phyloP scores from a whole-genome alignment of 2,888 invertebrate species.

The Pterostichus madidus region DNA sequence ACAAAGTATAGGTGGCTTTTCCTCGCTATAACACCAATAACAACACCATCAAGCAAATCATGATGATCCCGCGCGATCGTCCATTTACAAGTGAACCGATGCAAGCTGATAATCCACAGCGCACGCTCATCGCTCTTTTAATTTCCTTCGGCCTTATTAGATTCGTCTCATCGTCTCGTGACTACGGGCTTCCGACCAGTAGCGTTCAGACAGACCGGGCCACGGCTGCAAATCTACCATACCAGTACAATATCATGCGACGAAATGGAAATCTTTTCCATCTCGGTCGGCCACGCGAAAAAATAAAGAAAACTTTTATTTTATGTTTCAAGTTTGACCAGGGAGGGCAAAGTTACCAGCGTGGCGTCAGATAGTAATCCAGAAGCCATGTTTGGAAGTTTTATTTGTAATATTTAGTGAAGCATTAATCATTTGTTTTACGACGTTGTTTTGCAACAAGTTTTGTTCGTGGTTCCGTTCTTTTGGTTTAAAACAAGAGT shows the following conservation, averaged over 20 bases:
- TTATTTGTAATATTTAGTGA: slow-evolving; percentile 67
- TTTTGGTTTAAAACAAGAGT: slow-evolving; percentile 34
- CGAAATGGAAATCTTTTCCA: slow-evolving; percentile 58
- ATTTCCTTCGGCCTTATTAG: slow-evolving; percentile 69
- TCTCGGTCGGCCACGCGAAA: slow-evolving; percentile 25
- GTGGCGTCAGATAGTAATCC: slow-evolving; percentile 50
- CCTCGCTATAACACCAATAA: slow-evolving; percentile 5
- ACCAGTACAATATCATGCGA: slow-evolving; percentile 41
- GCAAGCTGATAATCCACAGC: slow-evolving; percentile 67
- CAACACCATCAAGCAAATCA: slow-evolving; percentile 14
- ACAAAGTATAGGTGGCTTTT: neutral
- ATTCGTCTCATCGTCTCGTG: slow-evolving; percentile 68
- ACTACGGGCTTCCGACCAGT: slow-evolving; percentile 65
- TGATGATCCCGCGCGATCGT: neutral
- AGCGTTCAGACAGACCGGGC: slow-evolving; percentile 64
- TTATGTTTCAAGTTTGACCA: slow-evolving; percentile 65
- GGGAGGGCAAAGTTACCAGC: slow-evolving; percentile 12
- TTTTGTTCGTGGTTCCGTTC: slow-evolving; percentile 39
- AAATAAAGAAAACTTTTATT: slow-evolving; percentile 62
- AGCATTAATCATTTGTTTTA: slow-evolving; percentile 64
- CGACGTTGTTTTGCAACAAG: slow-evolving; percentile 62
- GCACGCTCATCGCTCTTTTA: slow-evolving; percentile 68
- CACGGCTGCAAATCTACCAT: neutral
- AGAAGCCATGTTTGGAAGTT: slow-evolving; percentile 64
- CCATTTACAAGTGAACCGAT: slow-evolving; percentile 13